Evolutionary conservation across 2,113 vertebrate species (phyloP).

Genomic region (Aramus guarauna): DNA sequence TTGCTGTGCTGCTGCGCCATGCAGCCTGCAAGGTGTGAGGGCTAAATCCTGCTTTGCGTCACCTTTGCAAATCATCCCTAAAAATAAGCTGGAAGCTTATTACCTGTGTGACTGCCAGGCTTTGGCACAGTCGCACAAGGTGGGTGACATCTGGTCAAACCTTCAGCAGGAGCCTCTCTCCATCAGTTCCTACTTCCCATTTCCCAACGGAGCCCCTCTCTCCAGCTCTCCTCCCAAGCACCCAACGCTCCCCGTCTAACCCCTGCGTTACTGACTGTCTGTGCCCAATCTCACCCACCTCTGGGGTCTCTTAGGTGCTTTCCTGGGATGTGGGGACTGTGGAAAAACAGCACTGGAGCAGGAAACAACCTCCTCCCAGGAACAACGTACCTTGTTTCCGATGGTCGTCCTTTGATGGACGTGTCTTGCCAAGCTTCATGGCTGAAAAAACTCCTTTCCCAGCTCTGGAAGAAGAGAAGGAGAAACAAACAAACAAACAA

Average conservation of each 20-base stretch:
- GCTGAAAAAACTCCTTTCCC: conserved; percentile 89
- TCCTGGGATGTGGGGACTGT: background rate
- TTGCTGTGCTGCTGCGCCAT: accelerated
- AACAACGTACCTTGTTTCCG: conserved; percentile 74
- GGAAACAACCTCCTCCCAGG: background rate
- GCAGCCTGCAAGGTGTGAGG: background rate
- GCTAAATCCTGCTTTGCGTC: background rate
- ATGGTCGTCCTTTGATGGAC: conserved; percentile 81
- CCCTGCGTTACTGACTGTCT: accelerated
- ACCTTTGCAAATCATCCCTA: background rate
- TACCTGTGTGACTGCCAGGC: no score
- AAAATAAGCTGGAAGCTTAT: background rate
- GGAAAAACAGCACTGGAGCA: background rate
- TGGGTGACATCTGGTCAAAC: background rate
- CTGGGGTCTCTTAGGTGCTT: background rate
- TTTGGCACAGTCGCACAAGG: background rate
- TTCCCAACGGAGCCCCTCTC: background rate
- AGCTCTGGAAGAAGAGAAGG: conserved; percentile 67
- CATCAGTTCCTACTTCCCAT: background rate
- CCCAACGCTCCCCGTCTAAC: no score
- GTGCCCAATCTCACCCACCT: accelerated
- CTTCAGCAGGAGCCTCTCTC: background rate
- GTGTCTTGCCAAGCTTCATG: conserved; percentile 89
- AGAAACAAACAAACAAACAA: background rate
- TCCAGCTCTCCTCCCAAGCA: background rate